phyloP scores from a whole-genome alignment of 2,113 vertebrate genomes.

The Lophotis ruficrista region DNA sequence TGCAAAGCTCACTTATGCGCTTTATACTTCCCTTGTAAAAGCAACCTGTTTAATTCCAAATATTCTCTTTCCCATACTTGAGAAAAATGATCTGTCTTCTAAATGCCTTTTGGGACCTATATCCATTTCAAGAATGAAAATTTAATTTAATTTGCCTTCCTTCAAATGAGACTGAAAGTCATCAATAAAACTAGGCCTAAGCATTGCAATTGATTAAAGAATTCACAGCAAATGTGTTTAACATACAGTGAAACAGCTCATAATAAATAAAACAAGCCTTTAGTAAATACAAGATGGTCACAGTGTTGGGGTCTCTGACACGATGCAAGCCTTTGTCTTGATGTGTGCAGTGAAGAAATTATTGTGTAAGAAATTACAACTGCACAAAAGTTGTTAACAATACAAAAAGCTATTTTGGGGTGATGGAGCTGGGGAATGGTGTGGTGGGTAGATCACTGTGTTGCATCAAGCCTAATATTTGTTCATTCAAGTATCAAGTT shows the following conservation, averaged over 20 bases:
- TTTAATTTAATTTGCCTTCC: slow-evolving; percentile 59
- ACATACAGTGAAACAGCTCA: background rate
- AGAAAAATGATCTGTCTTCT: slow-evolving; percentile 59
- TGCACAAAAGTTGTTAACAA: background rate
- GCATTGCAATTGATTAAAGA: slow-evolving; percentile 19
- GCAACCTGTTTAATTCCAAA: slow-evolving; percentile 58
- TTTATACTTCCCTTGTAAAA: background rate
- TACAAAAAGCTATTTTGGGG: background rate
- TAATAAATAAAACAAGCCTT: slow-evolving; percentile 19
- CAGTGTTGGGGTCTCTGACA: background rate
- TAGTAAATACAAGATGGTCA: background rate
- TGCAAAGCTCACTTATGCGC: background rate
- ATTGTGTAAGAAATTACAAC: background rate
- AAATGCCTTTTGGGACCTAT: slow-evolving; percentile 49
- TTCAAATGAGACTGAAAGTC: slow-evolving; percentile 52
- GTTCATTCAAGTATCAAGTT: background rate
- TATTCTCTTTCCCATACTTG: slow-evolving; percentile 41
- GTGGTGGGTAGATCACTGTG: background rate
- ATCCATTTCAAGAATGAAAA: slow-evolving; percentile 51
- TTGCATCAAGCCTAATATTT: background rate
- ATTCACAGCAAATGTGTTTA: slow-evolving; percentile 27
- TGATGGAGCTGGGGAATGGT: background rate
- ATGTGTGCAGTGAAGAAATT: background rate
- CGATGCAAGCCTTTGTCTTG: background rate
- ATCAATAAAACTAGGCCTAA: slow-evolving; percentile 52